Base-by-base conservation (phyloP, 2,888 invertebrate species). In the Nemotelus nigrinus region DNA sequence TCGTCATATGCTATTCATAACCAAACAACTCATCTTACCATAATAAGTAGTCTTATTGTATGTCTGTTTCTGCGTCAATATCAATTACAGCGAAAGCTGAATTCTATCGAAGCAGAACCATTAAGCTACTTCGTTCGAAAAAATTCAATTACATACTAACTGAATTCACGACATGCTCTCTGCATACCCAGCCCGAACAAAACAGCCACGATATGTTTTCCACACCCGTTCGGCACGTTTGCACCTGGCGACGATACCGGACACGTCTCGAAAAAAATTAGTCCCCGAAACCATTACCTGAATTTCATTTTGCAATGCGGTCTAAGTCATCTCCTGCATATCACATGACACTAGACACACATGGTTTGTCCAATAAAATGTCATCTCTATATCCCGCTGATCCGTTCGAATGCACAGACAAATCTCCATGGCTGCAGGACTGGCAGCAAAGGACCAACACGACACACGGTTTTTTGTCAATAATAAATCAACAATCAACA, bases 121-220 rank as follows among this genome's bases (percentile, higher is more conserved):
- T 25, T 25, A 25, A 25, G 25, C 25, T 25, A 25, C 25, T 25
- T 25, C 25, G 25, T 25, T 25, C 25, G 25, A 25, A 25, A 25
- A 25, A 25, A 25, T 25, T 25, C 25, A 25, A 25, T 25, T 25
- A 25, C 25, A 25, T 25, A 25, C 25, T 25, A 25, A 25, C 0
- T 25, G 25, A 25, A 25, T 25, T 25, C 25, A 25, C 25, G 25
- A 25, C 25, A 25, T 25, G 70, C 39, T 3, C 25, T 25, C 55
- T 70, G 70, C 70, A 70, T 70, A 70, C 70, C n/a, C 53, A 70
- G 25, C 41, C 8, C 45, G 43, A 53, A 55, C 70, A 70, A 70
- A 55, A 3, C 41, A 53, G 43, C 47, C 50, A 8, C 39, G 3
- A 39, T 63, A 41, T 63, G 63, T 43, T 43, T 63, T 43, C 43